Base-by-base conservation (phyloP, 2,797 vertebrate species). In the Fistularia commersonii region DNA sequence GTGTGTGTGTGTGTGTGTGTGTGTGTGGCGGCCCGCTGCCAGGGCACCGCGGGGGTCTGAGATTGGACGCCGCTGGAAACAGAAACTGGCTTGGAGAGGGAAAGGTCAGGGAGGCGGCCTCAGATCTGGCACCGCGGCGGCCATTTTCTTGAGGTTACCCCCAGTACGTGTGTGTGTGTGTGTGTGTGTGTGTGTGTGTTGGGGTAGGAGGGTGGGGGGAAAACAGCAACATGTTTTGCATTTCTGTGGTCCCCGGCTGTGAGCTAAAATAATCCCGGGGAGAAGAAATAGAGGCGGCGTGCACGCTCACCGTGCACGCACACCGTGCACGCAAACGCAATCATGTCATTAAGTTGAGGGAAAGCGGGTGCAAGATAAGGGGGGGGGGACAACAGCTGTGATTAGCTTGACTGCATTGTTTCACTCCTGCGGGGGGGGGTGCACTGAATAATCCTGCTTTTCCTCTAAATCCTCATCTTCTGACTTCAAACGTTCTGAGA, bases 381-480 rank as follows among this genome's bases (percentile, higher is more conserved):
- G 45, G 12, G 13, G 43, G 39, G 14, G 11, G 39, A 42, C 54
- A 64, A 54, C 51, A 56, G 69, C 50, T 35, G 32, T 40, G 54
- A 69, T 49, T 40, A 47, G 58, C 53, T 54, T 23, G 57, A 66
- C 66, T 48, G 54, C 38, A 58, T 54, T 66, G 66, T 74, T 66
- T 77, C 71, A 76, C 66, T 62, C 68, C 66, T 52, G 75, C 61
- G 57, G 81, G 66, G 33, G 71, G 50, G 57, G 64, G 72, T 59
- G 86, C 81, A 83, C 80, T 64, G 72, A 83, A 83, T 87, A 87
- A 88, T 87, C 86, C 83, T 48, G 65, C 82, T n/a, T 73, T 81
- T 78, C 73, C 77, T 65, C 77, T 76, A 87, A 89, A 88, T 83
- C 83, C 85, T 80, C 71, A 78, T 84, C 80, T 69, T 80, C 79